These are phyloP conservation scores for Paraplagusia blochii DNA, from an alignment of 2,113 vertebrate genomes.

Conservation along the genomic window DNA sequence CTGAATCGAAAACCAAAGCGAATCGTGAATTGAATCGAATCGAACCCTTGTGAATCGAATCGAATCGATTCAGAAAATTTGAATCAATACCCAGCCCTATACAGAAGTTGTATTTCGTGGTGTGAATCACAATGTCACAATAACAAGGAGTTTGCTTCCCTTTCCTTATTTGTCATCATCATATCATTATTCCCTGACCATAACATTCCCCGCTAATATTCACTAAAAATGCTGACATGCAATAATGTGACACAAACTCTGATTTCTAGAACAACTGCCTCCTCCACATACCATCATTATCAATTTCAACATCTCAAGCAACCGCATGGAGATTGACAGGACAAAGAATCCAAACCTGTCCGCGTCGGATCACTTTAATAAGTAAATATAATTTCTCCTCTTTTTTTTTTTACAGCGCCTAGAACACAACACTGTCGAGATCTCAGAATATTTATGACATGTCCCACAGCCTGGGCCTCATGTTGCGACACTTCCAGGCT, in stretches of 20 bases:
- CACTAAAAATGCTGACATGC: neutral
- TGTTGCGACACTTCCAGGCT: slow-evolving; percentile 6
- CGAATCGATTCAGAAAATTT: no score
- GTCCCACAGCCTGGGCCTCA: neutral
- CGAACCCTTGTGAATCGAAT: no score
- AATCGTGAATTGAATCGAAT: no score
- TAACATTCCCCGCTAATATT: no score
- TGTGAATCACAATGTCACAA: no score
- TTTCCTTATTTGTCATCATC: no score
- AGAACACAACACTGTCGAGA: slow-evolving; percentile 10
- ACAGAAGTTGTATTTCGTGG: no score
- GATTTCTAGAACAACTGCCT: slow-evolving; percentile 11
- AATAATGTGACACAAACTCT: slow-evolving; percentile 11
- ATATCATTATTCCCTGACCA: no score
- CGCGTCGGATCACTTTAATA: neutral
- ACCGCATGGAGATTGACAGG: neutral
- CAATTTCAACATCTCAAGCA: slow-evolving; percentile 9
- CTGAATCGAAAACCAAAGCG: no score
- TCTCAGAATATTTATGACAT: slow-evolving; percentile 17
- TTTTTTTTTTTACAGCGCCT: neutral
- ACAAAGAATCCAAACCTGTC: neutral
- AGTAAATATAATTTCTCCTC: slow-evolving; percentile 14
- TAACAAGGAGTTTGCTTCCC: no score
- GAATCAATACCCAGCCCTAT: no score
- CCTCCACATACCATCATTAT: neutral